A percentile compares a stretch with the other conserved stretches of the same genome.
Conservation (phyloP, 2,797 vertebrate genomes). For the Lacerta bilineata region DNA sequence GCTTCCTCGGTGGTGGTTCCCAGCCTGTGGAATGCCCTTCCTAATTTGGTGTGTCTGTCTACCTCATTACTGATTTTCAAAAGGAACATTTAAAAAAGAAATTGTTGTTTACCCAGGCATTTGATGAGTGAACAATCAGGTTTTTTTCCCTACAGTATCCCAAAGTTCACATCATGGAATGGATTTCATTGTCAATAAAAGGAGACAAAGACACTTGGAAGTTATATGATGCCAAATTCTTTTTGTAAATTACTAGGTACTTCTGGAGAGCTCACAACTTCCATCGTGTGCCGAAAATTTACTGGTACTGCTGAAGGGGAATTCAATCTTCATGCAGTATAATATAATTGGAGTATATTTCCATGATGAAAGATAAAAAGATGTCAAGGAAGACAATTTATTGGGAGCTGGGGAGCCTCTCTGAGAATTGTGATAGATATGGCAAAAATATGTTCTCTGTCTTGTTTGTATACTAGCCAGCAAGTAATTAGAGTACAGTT, state of each 20-base stretch:
- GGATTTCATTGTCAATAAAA: not conserved
- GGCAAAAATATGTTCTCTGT: constrained; percentile 21
- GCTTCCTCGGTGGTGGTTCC: too few species aligned
- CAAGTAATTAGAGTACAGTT: constrained; percentile 26
- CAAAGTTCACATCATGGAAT: constrained; percentile 8
- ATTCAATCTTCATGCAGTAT: constrained; percentile 13
- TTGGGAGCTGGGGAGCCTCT: constrained; percentile 32
- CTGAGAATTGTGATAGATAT: constrained; percentile 46
- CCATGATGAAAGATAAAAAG: constrained; percentile 27
- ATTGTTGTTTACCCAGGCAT: too few species aligned
- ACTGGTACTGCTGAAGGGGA: constrained; percentile 28
- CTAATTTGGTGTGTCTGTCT: too few species aligned
- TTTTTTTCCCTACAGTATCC: not conserved
- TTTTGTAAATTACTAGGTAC: constrained; percentile 31
- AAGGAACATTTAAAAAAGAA: too few species aligned
- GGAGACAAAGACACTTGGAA: constrained; percentile 4
- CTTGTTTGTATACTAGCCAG: constrained; percentile 28
- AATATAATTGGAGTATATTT: constrained; percentile 39
- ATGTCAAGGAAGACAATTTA: constrained; percentile 45
- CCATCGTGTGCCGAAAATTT: constrained; percentile 27
- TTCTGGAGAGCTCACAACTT: constrained; percentile 38
- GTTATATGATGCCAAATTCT: not conserved
- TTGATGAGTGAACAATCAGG: too few species aligned
- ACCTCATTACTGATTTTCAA: too few species aligned
- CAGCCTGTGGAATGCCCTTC: too few species aligned